Evolutionary conservation across 2,888 invertebrate genomes (phyloP), one percentile per base, ranked within the genome.

Genomic region (Philereme vetulata): DNA sequence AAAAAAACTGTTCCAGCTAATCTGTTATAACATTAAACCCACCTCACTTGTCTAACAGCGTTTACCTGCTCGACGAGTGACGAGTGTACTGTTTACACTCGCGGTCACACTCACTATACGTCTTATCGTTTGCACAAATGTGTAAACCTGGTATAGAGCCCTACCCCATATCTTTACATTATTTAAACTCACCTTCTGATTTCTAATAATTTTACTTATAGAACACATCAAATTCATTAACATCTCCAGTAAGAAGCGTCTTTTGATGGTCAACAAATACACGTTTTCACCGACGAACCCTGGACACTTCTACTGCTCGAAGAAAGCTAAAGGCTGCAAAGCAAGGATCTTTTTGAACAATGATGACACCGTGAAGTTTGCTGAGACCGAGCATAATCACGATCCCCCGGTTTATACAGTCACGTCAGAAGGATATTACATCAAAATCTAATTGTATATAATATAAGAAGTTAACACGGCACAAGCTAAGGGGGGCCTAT

Each of bases 291-390:
- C 77, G 33, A 78, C 74, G 0, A 65, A 72, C 0, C 71, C 68
- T 1, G 64, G 76, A 0, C 78, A 82, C 40, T 86, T 74, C 75
- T 86, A 86, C 63, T 86, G 86, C 51, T 85, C 86, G 0, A 81
- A 83, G 59, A 82, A 76, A 57, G 36, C 66, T 0, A 82, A 79
- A 52, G 85, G 82, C 0, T 86, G 86, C 61, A 81, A 78, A 59
- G 85, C 84, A 3, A 77, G 68, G 35, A 70, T 85, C 4, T 76
- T 73, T 54, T 62, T 86, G 1, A 76, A 70, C 36, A 53, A 56
- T 1, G 65, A 76, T 3, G 72, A 67, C 4, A 63, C 66, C 46
- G 72, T 78, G 0, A 47, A 71, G 0, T 71, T 67, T 9, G 68
- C 62, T 10, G 54, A 68, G 10, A 70, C 72, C 11, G 63, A 68